Base-by-base conservation (phyloP, 2,113 vertebrate genomes). In the Pseudopipra pipra region DNA sequence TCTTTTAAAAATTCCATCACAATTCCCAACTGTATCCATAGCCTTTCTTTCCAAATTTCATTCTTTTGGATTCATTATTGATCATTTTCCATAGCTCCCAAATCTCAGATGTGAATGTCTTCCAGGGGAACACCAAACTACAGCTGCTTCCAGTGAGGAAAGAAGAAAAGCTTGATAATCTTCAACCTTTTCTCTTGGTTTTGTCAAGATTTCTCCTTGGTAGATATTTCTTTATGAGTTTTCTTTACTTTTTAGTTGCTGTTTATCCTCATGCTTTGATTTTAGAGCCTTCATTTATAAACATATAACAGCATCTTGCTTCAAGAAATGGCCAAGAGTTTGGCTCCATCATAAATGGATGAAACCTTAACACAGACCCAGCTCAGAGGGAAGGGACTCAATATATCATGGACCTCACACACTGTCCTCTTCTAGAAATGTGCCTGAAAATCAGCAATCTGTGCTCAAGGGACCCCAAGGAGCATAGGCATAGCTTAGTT, bases 131-230 rank as follows among this genome's bases (percentile, higher is more conserved):
- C 68, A 54, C 20, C 35, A 67, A 93, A 30, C 18, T 58, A 6
- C 6, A 35, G 20, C 14, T 0, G 0, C 6, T 49, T 54, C 20
- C 15, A 23, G 24, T 5, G 28, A 62, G 37, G 47, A 79, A 78
- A 41, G 35, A 66, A 35, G 39, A 31, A 75, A 61, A 86, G 6
- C 21, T 47, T 30, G 18, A 21, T 19, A 13, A 49, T 55, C 74
- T 91, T 78, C 66, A 30, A 8, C 16, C 7, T 78, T 82, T 74
- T 70, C 41, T 55, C 24, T 1, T 1, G 11, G n/a, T 67, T 79
- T 84, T 66, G 22, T 52, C 47, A 44, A 63, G 30, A 11, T 49
- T 90, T 81, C 46, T 37, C 24, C 44, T 78, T 22, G 25, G 6
- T 9, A 61, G 41, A 27, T 7, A 51, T 66, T 56, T 33, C n/a